Evolutionary conservation across 2,888 invertebrate species (phyloP), one percentile per base, ranked within the genome.

Genomic region (Acanthosepion lycidas): DNA sequence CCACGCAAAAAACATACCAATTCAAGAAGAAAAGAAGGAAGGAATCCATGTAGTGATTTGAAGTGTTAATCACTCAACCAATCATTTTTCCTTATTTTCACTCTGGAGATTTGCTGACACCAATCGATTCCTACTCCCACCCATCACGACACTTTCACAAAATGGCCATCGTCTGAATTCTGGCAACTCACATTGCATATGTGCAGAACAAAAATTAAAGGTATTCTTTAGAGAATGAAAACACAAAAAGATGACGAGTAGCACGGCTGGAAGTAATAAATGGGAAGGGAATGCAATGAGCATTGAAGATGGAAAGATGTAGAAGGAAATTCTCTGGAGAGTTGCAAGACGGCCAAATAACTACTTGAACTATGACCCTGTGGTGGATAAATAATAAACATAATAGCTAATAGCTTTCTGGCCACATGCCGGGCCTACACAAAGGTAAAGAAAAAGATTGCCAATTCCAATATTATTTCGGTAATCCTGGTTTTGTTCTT

Each of bases 21-120:
- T 8, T n/a, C 78, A n/a, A n/a, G n/a, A n/a, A 78, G 23, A n/a
- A 78, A 78, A 18, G n/a, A n/a, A n/a, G n/a, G n/a, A 33, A 78
- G n/a, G n/a, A 78, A 78, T 78, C 78, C 78, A 78, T n/a, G 78
- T 78, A 78, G n/a, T 78, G 78, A 78, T 78, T 78, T 78, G 78
- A 78, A 78, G 78, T 78, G 78, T 33, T 78, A 78, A 78, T 78
- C 78, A 78, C 78, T 78, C 78, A 33, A 78, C 78, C 78, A 78
- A 78, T 78, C 78, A 78, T 78, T 78, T 78, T 78, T 78, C 78
- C 78, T 78, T 78, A n/a, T 78, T 78, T 78, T 78, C 78, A 78
- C 78, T 78, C 78, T 6, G 78, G 78, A 78, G 78, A 78, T 78
- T 78, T 78, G 78, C 78, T 78, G 78, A 78, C 78, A 78, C 78